Conservation (phyloP, 2,113 vertebrate species). For the Mesembrinibis cayennensis region DNA sequence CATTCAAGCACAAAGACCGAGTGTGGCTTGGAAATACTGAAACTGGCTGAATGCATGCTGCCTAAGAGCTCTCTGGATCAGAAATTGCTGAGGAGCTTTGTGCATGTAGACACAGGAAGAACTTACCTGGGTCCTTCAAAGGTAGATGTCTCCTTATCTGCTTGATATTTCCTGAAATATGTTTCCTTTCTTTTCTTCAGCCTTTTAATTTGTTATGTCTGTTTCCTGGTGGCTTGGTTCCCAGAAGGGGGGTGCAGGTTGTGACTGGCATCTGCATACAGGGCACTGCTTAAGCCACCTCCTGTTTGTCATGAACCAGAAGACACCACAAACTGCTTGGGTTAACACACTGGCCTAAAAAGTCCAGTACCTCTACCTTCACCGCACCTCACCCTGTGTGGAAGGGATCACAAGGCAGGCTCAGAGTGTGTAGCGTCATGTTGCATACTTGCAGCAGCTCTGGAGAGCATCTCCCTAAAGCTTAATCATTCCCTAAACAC, state of each 20-base stretch:
- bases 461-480: not conserved
- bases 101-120: fast-evolving
- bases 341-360: not conserved
- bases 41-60: not conserved
- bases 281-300: not conserved
- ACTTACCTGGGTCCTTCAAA: not conserved
- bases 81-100: not conserved
- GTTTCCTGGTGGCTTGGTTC: not conserved
- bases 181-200: not conserved
- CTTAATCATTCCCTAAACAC: not conserved
- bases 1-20: not conserved
- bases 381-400: not conserved
- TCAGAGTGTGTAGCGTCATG: not conserved
- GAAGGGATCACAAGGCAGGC: not conserved
- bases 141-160: not conserved
- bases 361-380: not conserved
- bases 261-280: not conserved
- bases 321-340: not conserved
- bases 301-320: not conserved
- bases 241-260: not conserved
- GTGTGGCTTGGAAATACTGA: not conserved
- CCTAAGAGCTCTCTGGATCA: not conserved
- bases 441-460: not conserved
- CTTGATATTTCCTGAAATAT: not conserved
- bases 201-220: not conserved